Conservation (phyloP, 1,140 invertebrate species). For the Caenorhabditis brenneri region DNA sequence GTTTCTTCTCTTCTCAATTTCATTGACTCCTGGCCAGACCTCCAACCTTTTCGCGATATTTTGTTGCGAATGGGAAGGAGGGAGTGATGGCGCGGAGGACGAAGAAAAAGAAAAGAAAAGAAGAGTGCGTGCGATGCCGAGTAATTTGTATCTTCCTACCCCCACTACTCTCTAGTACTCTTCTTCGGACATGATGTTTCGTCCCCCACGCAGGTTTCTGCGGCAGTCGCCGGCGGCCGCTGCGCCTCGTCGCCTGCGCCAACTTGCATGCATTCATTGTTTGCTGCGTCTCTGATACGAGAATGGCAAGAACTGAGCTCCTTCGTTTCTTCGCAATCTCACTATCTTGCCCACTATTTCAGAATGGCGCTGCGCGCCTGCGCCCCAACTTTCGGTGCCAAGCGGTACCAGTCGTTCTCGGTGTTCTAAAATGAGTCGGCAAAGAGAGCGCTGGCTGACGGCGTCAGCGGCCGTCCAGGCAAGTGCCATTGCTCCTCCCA, state of each 20-base stretch:
- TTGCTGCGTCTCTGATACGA: neutral
- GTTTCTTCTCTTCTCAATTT: slow-evolving; percentile 11
- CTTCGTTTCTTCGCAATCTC: neutral
- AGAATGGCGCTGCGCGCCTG: neutral
- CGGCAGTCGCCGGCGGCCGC: neutral
- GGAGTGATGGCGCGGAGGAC: neutral
- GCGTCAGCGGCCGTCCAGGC: neutral
- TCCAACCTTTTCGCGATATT: slow-evolving; percentile 28
- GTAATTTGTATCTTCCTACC: slow-evolving; percentile 27
- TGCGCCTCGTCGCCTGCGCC: slow-evolving; percentile 8
- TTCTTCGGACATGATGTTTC: slow-evolving; percentile 18
- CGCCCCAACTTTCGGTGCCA: neutral
- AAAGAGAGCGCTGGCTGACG: no score
- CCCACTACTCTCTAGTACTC: slow-evolving; percentile 36
- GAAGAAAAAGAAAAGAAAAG: neutral
- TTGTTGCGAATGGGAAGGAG: neutral
- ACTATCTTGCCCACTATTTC: slow-evolving; percentile 5
- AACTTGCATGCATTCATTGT: neutral
- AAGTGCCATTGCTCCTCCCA: neutral
- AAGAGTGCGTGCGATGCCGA: slow-evolving; percentile 29
- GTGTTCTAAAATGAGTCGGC: slow-evolving; percentile 23
- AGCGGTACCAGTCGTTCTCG: neutral
- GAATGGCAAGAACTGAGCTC: neutral
- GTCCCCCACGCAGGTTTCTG: neutral
- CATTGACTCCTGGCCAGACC: slow-evolving; percentile 11